These are phyloP conservation scores for Nerophis ophidion DNA, from an alignment of 2,113 vertebrate genomes.

Conservation along the genomic window DNA sequence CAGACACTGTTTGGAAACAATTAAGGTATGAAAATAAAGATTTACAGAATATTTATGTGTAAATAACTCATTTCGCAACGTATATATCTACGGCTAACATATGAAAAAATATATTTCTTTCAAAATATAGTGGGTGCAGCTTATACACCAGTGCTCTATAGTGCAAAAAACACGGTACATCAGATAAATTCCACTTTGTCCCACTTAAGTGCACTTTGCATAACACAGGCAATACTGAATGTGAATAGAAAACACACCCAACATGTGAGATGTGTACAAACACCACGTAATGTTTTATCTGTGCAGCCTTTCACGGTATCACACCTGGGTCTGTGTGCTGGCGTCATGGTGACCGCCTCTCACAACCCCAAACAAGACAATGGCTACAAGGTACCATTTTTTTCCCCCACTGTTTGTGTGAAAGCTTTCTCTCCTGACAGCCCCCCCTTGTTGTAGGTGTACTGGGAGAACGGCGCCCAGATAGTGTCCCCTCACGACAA, in stretches of 20 bases:
- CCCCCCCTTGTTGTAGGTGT: constrained; percentile 74
- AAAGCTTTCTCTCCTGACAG: too few species aligned
- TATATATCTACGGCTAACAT: too few species aligned
- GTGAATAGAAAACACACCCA: too few species aligned
- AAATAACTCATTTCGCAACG: too few species aligned
- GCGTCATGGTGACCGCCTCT: constrained; percentile 95
- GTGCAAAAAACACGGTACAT: too few species aligned
- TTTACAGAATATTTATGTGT: too few species aligned
- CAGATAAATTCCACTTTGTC: not conserved
- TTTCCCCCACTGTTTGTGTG: not conserved
- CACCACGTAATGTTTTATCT: not conserved
- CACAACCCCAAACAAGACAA: constrained; percentile 98
- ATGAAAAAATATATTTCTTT: too few species aligned
- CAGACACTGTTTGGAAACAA: too few species aligned
- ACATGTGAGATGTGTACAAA: not conserved
- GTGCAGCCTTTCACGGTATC: constrained; percentile 88
- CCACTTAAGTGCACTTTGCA: constrained; percentile 16
- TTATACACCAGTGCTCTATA: too few species aligned
- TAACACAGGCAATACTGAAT: constrained; percentile 16
- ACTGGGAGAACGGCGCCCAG: constrained; percentile 95
- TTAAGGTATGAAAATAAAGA: too few species aligned
- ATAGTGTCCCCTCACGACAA: constrained; percentile 90
- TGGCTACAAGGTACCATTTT: constrained; percentile 85
- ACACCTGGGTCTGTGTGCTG: constrained; percentile 85
- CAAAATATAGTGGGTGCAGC: too few species aligned